Base-by-base conservation (phyloP, 2,797 vertebrate genomes). In the Etheostoma perlongum region DNA sequence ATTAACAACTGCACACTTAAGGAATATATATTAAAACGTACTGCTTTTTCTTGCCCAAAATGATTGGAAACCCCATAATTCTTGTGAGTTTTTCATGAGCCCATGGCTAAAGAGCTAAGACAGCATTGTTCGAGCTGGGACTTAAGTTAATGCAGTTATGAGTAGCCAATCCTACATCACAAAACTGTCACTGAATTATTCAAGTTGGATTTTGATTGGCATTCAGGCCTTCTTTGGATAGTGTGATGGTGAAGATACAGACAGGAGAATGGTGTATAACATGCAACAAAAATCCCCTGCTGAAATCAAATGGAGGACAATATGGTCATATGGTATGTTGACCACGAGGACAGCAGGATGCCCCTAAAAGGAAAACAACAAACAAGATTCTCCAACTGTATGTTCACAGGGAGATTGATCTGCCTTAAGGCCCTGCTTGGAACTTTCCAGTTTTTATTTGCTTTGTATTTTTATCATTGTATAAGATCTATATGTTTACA, bases 1-100 rank as follows among this genome's bases (percentile, higher is more conserved):
- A 10, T 63, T 42, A 77, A 65, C 27, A 66, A 71, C 40, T 71
- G 25, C 4, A 57, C 64, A 40, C 61, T 78, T 4, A 52, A 69
- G 21, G 36, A 67, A 65, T 36, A 64, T 8, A 27, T 27, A 74
- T 73, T 30, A 25, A 65, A 70, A 57, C 18, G 0, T 25, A 8
- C 9, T 15, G 62, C 0, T 47, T 53, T 53, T 58, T 70, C 58
- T 55, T 71, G 23, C 8, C 27, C 40, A 49, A 54, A 68, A 48
- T 46, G 5, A 72, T 40, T 4, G 40, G 15, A 71, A 76, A 67
- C 11, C 8, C 48, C 5, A 30, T 73, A 48, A 46, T 67, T 63
- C 23, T 58, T 57, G n/a, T 46, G 15, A 10, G 25, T 46, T 63
- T 57, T 54, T 53, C 23, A 23, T 36, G 48, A 36, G 21, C 40